Evolutionary conservation across 2,888 invertebrate species (phyloP), one percentile per base, ranked within the genome.

Genomic region (Rhagium mordax): DNA sequence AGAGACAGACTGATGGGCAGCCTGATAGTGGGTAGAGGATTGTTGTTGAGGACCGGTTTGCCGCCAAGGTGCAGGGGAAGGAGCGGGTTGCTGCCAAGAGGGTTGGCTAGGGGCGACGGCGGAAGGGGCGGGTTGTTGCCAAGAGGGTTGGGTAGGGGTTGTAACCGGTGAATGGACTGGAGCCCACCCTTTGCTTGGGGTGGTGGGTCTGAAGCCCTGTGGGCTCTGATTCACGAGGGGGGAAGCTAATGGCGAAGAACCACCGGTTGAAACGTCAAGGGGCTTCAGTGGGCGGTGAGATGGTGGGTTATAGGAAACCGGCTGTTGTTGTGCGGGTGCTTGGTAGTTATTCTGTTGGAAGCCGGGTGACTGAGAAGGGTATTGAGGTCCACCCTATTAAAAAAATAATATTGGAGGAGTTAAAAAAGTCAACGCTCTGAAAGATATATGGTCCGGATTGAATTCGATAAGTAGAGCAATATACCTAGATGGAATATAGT

Each of bases 91-190:
- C 4, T 13, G 10, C 41, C 41, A 41, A n/a, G 41, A n/a, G n/a
- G 41, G n/a, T 41, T 41, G 41, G 33, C 33, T 33, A 33, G 33
- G 1, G 13, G 33, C 33, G 13, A 27, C 27, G 27, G 33, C 33
- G 33, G 33, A 77, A 49, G 65, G 78, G 65, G 81, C 41, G 72
- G 61, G 49, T 57, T 41, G 47, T 10, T 51, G 62, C 89, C 77
- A 86, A 83, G 79, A 61, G 78, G 82, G 80, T 71, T 78, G 80
- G 6, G 71, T 83, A 70, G 87, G 86, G 62, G 87, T 86, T 18
- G 83, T 81, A 16, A 86, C 86, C 64, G 89, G 88, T 74, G 89
- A 88, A 74, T 88, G 88, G 15, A 89, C 89, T 62, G 89, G 88
- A 51, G 89, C 87, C 89, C 89, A 89, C 79, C 76, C 85, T 86